Evolutionary conservation across 1,140 invertebrate species (phyloP).

Genomic region (Spodoptera frugiperda): DNA sequence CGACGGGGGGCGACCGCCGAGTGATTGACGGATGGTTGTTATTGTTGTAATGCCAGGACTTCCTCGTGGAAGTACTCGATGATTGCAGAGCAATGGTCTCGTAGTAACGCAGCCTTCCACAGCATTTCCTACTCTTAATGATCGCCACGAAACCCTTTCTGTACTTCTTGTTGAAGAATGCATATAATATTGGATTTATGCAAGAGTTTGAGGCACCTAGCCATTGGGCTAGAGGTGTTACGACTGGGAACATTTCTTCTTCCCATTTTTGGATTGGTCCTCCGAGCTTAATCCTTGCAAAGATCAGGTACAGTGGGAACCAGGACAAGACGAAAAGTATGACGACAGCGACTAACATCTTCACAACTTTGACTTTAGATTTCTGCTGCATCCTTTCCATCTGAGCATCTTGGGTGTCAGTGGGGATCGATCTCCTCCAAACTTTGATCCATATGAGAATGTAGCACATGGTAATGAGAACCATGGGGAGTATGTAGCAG

Average conservation of each 20-base stretch:
- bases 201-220: constrained; percentile 98
- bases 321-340: constrained; percentile 97
- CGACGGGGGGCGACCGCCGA: constrained; percentile 88
- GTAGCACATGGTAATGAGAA: constrained; percentile 96
- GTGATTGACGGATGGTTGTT: constrained; percentile 89
- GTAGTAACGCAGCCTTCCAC: constrained; percentile 93
- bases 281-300: constrained; percentile 94
- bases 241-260: constrained; percentile 92
- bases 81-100: constrained; percentile 94
- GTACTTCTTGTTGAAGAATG: constrained; percentile 99
- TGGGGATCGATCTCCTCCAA: constrained; percentile 94
- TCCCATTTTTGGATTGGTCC: constrained; percentile 90
- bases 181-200: constrained; percentile 99
- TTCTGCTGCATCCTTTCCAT: constrained; percentile 97
- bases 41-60: constrained; percentile 93
- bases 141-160: constrained; percentile 96
- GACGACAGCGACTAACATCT: constrained; percentile 98
- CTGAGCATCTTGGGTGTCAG: constrained; percentile 95
- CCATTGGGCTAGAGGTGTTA: constrained; percentile 98
- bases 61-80: constrained; percentile 92
- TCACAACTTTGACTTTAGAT: constrained; percentile 97
- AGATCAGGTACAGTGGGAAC: constrained; percentile 97
- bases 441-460: constrained; percentile 97
- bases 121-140: constrained; percentile 93
- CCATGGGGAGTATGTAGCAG: constrained; percentile 97